Base-by-base conservation (phyloP, 2,797 vertebrate species). In the Botia kubotai region DNA sequence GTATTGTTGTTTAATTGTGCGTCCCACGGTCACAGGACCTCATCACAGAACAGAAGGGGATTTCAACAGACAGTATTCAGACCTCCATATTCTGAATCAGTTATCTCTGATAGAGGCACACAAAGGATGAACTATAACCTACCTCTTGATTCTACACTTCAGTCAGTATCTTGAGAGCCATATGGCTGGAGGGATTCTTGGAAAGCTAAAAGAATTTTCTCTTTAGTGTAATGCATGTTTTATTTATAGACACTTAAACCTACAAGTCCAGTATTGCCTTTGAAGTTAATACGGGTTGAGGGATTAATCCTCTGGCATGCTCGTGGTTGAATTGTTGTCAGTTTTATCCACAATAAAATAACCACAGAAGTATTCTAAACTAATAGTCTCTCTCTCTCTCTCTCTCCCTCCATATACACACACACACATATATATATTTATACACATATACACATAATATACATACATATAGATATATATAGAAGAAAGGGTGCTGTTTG, bases 401-500 rank as follows among this genome's bases (percentile, higher is more conserved):
- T 58, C 57, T 23, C 11, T 58, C 16, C 17, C 16, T 53, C 16
- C 17, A 81, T 16, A 53, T n/a, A 55, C n/a, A n/a, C 1, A 55
- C 1, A 46, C 10, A 46, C 1, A 46, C 1, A 46, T 2, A 46
- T 43, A 43, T 7, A 43, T 10, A 46, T 10, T 1, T 10, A 46
- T 11, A 46, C 10, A 82, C 6, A 55, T 55, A 55, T 55, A n/a
- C 5, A 55, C 1, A 6, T 60, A 14, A 8, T 43, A 43, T 8
- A 43, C 4, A 5, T 1, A 43, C 6, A 8, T 43, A 10, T 43
- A 43, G 8, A 43, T 11, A 46, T 10, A 46, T 10, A 46, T 10
- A 86, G 23, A 77, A 43, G 26, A 72, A 29, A 55, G 80, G 77
- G 72, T 75, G 81, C 48, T 68, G 82, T 75, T 79, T 55, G 55